These are phyloP conservation scores for Tapirus terrestris DNA, from an alignment of 2,113 vertebrate species.

Conservation along the genomic window DNA sequence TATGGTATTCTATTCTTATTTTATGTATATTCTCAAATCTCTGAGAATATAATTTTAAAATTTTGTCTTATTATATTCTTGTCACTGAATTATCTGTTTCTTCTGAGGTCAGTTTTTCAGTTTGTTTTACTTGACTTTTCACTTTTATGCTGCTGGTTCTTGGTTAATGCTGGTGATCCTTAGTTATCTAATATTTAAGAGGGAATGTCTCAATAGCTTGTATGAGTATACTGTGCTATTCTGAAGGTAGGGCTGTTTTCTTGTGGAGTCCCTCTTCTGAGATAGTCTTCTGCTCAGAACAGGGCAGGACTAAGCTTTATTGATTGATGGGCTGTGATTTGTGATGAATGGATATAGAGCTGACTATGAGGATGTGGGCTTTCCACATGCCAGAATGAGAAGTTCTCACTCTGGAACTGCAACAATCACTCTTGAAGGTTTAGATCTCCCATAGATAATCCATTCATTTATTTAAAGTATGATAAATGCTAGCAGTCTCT, in stretches of 20 bases:
- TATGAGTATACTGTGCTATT: not conserved
- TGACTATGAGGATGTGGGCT: not conserved
- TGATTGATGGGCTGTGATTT: not conserved
- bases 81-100: not conserved
- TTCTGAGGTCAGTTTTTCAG: not conserved
- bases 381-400: not conserved
- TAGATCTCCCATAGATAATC: not conserved
- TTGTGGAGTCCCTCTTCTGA: not conserved
- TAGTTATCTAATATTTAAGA: not conserved
- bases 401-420: not conserved
- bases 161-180: not conserved
- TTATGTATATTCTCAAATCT: not conserved
- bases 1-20: not conserved
- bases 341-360: not conserved
- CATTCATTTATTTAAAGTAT: not conserved
- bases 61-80: not conserved
- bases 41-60: not conserved
- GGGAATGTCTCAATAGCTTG: not conserved
- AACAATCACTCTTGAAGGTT: not conserved
- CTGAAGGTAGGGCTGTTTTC: not conserved
- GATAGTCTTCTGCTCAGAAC: not conserved
- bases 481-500: not conserved
- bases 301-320: not conserved
- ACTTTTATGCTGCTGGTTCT: not conserved
- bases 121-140: not conserved